Evolutionary conservation across 2,888 invertebrate species (phyloP).

Genomic region (Stenurella melanura): DNA sequence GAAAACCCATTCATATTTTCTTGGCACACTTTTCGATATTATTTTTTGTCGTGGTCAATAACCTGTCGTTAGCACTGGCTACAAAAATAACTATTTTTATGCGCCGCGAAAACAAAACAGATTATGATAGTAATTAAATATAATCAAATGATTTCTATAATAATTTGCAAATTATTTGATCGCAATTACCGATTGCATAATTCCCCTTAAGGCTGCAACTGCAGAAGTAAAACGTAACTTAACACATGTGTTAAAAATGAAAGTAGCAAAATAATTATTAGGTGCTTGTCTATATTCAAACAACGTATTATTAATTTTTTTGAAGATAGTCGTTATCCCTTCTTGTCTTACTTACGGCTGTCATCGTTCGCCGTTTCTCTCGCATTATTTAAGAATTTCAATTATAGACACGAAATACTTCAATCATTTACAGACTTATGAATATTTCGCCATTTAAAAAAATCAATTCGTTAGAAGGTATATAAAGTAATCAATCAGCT

Average conservation of each 20-base stretch:
- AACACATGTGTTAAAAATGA: slow-evolving; percentile 10
- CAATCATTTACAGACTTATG: background rate
- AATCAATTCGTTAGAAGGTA: slow-evolving; percentile 27
- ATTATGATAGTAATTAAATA: slow-evolving; percentile 7
- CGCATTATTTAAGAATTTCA: slow-evolving; percentile 13
- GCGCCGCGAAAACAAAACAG: background rate
- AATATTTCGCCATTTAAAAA: slow-evolving; percentile 23
- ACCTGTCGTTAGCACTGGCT: slow-evolving; percentile 44
- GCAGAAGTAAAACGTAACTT: background rate
- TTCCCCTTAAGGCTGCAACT: slow-evolving; percentile 5
- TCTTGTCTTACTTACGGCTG: background rate
- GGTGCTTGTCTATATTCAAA: background rate
- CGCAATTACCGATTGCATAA: slow-evolving; percentile 18
- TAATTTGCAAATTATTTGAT: background rate
- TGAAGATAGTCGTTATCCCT: background rate
- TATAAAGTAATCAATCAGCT: slow-evolving; percentile 7
- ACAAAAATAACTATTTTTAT: slow-evolving; percentile 47
- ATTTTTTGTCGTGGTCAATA: slow-evolving; percentile 41
- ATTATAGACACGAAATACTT: slow-evolving; percentile 16
- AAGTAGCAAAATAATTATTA: slow-evolving; percentile 14
- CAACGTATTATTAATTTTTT: background rate
- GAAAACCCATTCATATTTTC: slow-evolving; percentile 48
- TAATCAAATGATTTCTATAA: slow-evolving; percentile 17
- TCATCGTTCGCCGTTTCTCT: background rate
- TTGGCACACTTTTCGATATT: slow-evolving; percentile 41